A percentile compares a stretch with the other conserved stretches of the same genome.
Evolutionary conservation across 2,113 vertebrate species (phyloP).

Genomic region (Muntiacus muntjak): DNA sequence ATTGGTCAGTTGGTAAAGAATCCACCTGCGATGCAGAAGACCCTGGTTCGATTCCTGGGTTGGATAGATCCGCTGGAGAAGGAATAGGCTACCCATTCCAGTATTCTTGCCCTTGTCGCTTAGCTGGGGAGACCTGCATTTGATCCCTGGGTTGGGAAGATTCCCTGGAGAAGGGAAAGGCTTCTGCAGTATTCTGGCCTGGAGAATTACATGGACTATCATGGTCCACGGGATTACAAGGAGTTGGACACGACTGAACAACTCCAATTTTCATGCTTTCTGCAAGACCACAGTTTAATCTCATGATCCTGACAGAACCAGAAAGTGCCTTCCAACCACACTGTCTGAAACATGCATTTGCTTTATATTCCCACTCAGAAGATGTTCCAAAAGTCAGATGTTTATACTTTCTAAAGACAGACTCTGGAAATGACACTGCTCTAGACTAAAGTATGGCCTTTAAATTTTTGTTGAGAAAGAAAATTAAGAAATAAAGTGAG

Average conservation of each 20-base stretch:
- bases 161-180: too few relatives aligned
- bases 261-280: fast-evolving
- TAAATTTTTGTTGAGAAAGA: not conserved
- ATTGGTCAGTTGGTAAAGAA: too few relatives aligned
- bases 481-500: not conserved
- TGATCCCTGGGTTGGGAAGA: too few relatives aligned
- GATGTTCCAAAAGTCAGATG: not conserved
- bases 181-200: too few relatives aligned
- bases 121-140: too few relatives aligned
- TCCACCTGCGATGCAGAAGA: too few relatives aligned
- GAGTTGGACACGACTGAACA: not conserved
- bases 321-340: not conserved
- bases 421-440: not conserved
- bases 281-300: not conserved
- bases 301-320: not conserved
- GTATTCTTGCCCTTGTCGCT: too few relatives aligned
- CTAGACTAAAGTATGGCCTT: not conserved
- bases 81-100: too few relatives aligned
- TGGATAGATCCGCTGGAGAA: too few relatives aligned
- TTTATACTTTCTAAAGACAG: not conserved
- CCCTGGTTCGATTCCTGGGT: too few relatives aligned
- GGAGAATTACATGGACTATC: too few relatives aligned
- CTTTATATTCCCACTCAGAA: not conserved
- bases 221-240: too few relatives aligned
- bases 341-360: not conserved